Base-by-base conservation (phyloP, 1,140 invertebrate species). In the Drosophila punjabiensis region DNA sequence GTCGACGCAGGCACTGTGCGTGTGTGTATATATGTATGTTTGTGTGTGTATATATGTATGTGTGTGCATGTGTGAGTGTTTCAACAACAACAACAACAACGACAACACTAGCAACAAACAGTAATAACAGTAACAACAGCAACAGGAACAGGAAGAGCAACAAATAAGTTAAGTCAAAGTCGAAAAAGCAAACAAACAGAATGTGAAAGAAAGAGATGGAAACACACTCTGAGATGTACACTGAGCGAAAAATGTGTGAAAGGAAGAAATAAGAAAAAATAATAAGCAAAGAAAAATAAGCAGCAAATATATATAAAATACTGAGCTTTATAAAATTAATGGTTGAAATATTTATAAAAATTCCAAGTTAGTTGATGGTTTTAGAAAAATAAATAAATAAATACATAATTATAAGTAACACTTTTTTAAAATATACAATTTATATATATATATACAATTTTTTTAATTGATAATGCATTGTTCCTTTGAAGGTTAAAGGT, bases 141-240 rank as follows among this genome's bases (percentile, higher is more conserved):
- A 39, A 52, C 59, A 74, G 62, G 64, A 62, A 48, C 60, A 73
- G 74, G 66, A 85, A 78, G 43, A 77, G 61, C 85, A 89, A 89
- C 78, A 89, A 89, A 89, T 85, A 89, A 89, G 86, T 89, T 89
- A 89, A 89, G 81, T 85, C 86, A 89, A 89, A 89, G 84, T 88
- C 84, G 61, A 84, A 88, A 82, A 78, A 70, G 85, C 85, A 89
- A 79, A 75, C 84, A 88, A 89, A 77, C 71, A 80, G 63, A 14
- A 50, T 63, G 55, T 39, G 14, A 10, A 30, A 47, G 53, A 63
- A 13, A 53, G 43, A 58, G 68, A 70, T 28, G 67, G 43, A 20
- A 62, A 33, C 59, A 61, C 47, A 37, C 33, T 39, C 13, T 48
- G 47, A 16, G 14, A 35, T n/a, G 5, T 28, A 4, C 60, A 63